Evolutionary conservation across 2,888 invertebrate species (phyloP), one percentile per base, ranked within the genome.

Genomic region (Drosophila pegasa): DNA sequence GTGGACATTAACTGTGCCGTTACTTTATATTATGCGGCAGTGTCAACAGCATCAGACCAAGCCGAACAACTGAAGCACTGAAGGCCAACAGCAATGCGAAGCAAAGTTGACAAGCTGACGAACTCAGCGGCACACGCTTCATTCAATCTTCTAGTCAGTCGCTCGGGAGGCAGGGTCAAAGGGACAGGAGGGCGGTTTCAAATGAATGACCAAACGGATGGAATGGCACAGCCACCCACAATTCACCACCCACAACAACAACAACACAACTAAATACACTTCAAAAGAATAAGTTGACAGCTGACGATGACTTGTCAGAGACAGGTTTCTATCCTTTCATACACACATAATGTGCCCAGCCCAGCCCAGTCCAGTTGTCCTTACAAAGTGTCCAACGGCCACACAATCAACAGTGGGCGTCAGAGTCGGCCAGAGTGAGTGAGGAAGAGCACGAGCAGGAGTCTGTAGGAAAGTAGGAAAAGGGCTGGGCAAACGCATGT

Each of bases 211-310:
- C 77, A 62, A 75, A 59, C 62, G 56, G 45, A 67, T 56, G 62
- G 62, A 33, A 50, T 16, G 37, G 37, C 41, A 38, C 51, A 52
- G 48, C 57, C 58, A 59, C 50, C 55, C 69, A 62, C 52, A 59
- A 65, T n/a, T n/a, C 71, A 71, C 45, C 54, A 71, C 59, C 70
- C 65, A 60, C 73, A 58, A 59, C 75, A 75, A 20, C 58, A 70
- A 43, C 61, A 75, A 65, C 69, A 88, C 72, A 75, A 80, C 88
- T 87, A 90, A 90, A 89, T 87, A 90, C 90, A 90, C 89, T 90
- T 89, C 90, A 89, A 90, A 89, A 89, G 90, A 89, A 89, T 89
- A 89, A 89, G 90, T 89, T 90, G 90, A 89, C 90, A 89, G 90
- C 90, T 89, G 89, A 89, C 89, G 90, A 90, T 90, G 89, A 89